These are phyloP conservation scores for Spisula subtruncata DNA, from an alignment of 2,888 invertebrate species.

Conservation along the genomic window DNA sequence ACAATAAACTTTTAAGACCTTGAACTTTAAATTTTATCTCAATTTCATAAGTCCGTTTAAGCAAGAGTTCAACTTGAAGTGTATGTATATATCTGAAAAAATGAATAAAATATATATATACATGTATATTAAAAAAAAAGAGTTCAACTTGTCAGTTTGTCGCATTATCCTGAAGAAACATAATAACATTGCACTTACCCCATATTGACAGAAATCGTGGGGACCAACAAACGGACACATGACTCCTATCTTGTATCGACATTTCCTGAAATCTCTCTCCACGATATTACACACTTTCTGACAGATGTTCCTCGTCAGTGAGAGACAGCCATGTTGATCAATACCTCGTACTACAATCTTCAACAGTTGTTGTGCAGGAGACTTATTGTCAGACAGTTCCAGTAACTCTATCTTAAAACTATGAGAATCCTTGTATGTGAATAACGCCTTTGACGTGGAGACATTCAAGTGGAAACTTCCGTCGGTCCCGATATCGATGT, in stretches of 20 bases:
- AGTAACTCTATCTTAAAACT: constrained; percentile 70
- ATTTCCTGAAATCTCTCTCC: constrained; percentile 68
- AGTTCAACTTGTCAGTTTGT: too few relatives aligned
- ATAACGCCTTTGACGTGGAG: constrained; percentile 67
- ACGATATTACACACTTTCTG: constrained; percentile 65
- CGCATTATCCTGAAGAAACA: too few relatives aligned
- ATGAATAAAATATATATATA: too few relatives aligned
- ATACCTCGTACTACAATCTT: constrained; percentile 61
- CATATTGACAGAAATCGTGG: constrained; percentile 64
- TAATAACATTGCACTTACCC: constrained; percentile 49
- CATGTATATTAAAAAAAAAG: too few relatives aligned
- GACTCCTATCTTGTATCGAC: constrained; percentile 68
- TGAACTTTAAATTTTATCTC: too few relatives aligned
- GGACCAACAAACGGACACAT: constrained; percentile 69
- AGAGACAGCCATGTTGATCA: constrained; percentile 38
- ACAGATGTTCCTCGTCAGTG: constrained; percentile 56
- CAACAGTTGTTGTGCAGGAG: constrained; percentile 56
- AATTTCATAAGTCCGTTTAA: too few relatives aligned
- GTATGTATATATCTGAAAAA: too few relatives aligned
- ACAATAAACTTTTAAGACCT: too few relatives aligned
- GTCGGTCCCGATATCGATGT: constrained; percentile 61
- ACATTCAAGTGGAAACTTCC: constrained; percentile 67
- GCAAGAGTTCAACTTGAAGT: too few relatives aligned
- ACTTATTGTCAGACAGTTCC: constrained; percentile 39
- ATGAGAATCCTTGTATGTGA: constrained; percentile 61